Evolutionary conservation across 35 echinoderm and acorn worm species (phyloP).

Genomic region (Strongylocentrotus purpuratus): DNA sequence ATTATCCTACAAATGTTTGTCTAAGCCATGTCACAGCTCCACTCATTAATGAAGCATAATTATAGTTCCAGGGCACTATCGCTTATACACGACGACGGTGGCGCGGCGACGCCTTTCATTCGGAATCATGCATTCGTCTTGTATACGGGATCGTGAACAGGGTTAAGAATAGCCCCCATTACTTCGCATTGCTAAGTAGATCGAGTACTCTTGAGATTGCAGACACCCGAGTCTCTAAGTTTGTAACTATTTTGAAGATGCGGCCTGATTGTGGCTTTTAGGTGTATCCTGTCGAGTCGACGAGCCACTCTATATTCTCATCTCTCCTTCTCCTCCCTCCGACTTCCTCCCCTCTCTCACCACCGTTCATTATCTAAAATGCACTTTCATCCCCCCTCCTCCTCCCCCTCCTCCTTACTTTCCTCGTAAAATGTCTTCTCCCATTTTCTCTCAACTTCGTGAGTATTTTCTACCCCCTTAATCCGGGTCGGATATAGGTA

Average conservation of each 20-base stretch:
- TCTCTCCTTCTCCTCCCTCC: neutral
- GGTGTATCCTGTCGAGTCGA: neutral
- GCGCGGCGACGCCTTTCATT: too few relatives aligned
- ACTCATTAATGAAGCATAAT: too few relatives aligned
- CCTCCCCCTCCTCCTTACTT: neutral
- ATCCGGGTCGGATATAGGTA: constrained; percentile 14
- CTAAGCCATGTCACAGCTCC: too few relatives aligned
- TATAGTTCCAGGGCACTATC: too few relatives aligned
- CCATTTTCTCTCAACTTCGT: neutral
- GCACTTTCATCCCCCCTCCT: neutral
- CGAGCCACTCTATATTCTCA: neutral
- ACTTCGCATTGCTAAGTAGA: too few relatives aligned
- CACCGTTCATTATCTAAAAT: neutral
- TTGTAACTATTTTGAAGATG: constrained; percentile 13
- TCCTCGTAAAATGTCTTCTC: neutral
- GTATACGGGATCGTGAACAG: too few relatives aligned
- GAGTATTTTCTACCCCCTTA: neutral
- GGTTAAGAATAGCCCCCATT: too few relatives aligned
- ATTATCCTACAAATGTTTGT: too few relatives aligned
- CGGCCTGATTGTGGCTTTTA: neutral
- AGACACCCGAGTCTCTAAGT: neutral
- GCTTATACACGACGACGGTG: too few relatives aligned
- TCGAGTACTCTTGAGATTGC: too few relatives aligned
- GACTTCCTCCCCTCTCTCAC: constrained; percentile 13
- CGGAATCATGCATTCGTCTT: too few relatives aligned